phyloP scores from a whole-genome alignment of 1,140 invertebrate genomes.

The Trichonephila inaurata region DNA sequence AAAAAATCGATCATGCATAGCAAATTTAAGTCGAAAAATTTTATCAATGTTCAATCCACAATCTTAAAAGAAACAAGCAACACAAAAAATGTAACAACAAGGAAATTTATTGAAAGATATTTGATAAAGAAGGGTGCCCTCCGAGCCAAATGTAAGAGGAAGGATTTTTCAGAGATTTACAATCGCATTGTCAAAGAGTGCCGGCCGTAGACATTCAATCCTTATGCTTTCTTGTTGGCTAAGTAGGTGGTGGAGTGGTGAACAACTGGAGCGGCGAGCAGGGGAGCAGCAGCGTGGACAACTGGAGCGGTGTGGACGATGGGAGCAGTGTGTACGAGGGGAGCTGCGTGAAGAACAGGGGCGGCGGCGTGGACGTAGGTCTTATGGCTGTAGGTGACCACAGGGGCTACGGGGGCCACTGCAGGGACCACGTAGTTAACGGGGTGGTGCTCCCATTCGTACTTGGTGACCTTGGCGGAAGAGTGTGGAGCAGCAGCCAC shows the following conservation, averaged over 20 bases:
- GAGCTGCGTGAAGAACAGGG: constrained; percentile 6
- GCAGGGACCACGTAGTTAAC: constrained; percentile 70
- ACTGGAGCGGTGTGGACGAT: neutral
- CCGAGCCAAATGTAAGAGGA: constrained; percentile 12
- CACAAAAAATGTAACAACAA: neutral
- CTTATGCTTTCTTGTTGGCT: constrained; percentile 68
- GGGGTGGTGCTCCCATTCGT: constrained; percentile 72
- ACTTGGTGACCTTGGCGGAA: constrained; percentile 55
- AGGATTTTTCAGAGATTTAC: neutral
- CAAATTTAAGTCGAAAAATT: too few species aligned
- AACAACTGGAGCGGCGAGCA: constrained; percentile 10
- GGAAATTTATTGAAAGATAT: neutral
- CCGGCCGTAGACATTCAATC: neutral
- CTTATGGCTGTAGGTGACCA: constrained; percentile 69
- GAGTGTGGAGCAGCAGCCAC: constrained; percentile 46
- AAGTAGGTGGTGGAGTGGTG: constrained; percentile 43
- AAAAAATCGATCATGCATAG: too few species aligned
- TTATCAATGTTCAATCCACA: too few species aligned
- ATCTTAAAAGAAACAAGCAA: neutral
- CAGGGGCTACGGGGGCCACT: constrained; percentile 64
- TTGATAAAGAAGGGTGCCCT: neutral
- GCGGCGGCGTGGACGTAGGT: constrained; percentile 27
- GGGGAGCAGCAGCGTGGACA: neutral
- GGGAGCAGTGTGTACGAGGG: constrained; percentile 41
- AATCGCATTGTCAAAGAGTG: neutral